phyloP scores from a whole-genome alignment of 2,797 vertebrate species.

The Siniperca scherzeri region DNA sequence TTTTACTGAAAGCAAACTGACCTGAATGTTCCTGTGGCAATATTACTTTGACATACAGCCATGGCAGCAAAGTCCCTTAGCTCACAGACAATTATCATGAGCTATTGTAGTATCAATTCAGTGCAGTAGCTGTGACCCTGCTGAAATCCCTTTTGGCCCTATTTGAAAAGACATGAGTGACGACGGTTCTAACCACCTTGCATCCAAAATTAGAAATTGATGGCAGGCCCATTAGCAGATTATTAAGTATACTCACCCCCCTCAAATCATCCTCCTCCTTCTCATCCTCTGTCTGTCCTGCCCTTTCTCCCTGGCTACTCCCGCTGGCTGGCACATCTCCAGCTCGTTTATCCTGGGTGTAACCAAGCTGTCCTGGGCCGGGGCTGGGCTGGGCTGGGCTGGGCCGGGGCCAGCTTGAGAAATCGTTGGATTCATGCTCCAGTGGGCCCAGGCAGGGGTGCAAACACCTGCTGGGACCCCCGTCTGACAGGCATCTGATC shows the following conservation, averaged over 20 bases:
- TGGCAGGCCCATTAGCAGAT: slow-evolving; percentile 80
- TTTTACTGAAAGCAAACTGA: slow-evolving; percentile 28
- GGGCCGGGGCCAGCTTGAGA: slow-evolving; percentile 55
- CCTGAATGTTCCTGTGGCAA: slow-evolving; percentile 14
- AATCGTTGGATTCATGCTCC: slow-evolving; percentile 72
- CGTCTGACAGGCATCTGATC: slow-evolving; percentile 76
- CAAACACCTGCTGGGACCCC: slow-evolving; percentile 74
- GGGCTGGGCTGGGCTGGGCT: slow-evolving; percentile 20
- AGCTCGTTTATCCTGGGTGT: slow-evolving; percentile 78
- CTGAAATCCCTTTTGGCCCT: slow-evolving; percentile 49
- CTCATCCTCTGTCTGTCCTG: slow-evolving; percentile 54
- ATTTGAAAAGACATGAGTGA: slow-evolving; percentile 66
- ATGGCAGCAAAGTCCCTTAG: slow-evolving; percentile 20
- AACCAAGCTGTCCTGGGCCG: slow-evolving; percentile 77
- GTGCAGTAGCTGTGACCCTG: slow-evolving; percentile 45
- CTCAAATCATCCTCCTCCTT: slow-evolving; percentile 45
- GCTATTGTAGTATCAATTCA: slow-evolving; percentile 41
- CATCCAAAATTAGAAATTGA: slow-evolving; percentile 76
- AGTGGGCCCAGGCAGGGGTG: slow-evolving; percentile 62
- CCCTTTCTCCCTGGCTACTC: slow-evolving; percentile 51
- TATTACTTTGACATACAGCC: slow-evolving; percentile 15
- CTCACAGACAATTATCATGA: slow-evolving; percentile 49
- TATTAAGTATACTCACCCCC: slow-evolving; percentile 76
- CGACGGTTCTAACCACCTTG: slow-evolving; percentile 63
- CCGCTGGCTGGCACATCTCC: slow-evolving; percentile 69